Conservation (phyloP, 1,140 invertebrate species). For the Dolichoris vasculosae region DNA sequence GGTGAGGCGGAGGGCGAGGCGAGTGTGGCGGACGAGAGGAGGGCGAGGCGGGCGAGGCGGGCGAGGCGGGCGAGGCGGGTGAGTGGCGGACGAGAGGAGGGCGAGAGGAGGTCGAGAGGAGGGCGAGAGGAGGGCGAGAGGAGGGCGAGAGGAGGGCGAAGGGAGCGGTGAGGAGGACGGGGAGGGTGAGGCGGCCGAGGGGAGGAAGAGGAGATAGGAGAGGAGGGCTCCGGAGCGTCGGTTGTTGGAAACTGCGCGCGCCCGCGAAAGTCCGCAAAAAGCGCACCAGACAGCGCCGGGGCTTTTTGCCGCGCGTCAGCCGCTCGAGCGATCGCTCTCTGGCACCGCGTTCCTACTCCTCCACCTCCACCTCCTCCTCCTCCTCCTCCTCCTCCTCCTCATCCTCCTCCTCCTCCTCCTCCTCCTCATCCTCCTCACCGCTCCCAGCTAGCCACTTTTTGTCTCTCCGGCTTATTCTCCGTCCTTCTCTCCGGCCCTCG, state of each 20-base stretch:
- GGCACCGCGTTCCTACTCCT: constrained; percentile 18
- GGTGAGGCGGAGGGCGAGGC: not conserved
- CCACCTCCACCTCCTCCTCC: constrained; percentile 32
- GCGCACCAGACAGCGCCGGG: constrained; percentile 74
- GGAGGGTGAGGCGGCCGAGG: not conserved
- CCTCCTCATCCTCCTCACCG: not conserved
- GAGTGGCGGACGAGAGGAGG: not conserved
- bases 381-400: constrained; percentile 32
- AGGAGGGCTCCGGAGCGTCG: constrained; percentile 57
- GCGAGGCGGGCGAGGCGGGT: not conserved
- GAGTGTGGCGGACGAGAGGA: too few relatives aligned
- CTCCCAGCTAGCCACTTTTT: constrained; percentile 1
- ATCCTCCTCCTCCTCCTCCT: not conserved
- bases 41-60: not conserved
- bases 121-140: not conserved
- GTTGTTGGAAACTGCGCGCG: constrained; percentile 72
- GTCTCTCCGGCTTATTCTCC: not conserved
- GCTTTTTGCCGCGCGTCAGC: constrained; percentile 76
- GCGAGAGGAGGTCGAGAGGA: not conserved
- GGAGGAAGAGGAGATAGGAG: constrained; percentile 54
- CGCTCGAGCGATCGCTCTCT: constrained; percentile 72
- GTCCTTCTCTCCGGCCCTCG: not conserved
- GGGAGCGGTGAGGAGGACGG: not conserved
- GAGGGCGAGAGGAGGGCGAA: not conserved
- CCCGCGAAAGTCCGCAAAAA: constrained; percentile 70